phyloP scores from a whole-genome alignment of 2,888 invertebrate species.

The Eristalinus sepulchralis region DNA sequence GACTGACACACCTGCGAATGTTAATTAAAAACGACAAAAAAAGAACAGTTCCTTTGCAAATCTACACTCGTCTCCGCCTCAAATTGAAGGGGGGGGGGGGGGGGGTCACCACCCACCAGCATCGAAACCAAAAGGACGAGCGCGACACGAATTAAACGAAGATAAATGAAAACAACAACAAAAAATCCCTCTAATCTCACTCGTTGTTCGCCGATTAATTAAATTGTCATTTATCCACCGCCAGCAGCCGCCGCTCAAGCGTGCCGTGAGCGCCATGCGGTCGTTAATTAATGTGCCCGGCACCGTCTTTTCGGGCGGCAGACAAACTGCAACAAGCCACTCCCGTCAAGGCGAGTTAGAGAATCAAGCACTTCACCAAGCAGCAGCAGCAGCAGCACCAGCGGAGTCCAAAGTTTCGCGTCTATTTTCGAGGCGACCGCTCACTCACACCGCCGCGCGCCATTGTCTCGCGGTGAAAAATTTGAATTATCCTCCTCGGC shows the following conservation, averaged over 20 bases:
- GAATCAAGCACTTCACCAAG: conserved; percentile 20
- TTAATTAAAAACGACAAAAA: neutral
- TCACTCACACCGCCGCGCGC: conserved; percentile 10
- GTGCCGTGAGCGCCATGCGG: neutral
- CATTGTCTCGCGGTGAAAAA: conserved; percentile 1
- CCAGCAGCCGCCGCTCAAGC: neutral
- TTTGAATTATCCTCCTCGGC: neutral
- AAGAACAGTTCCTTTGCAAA: neutral
- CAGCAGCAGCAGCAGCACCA: no score
- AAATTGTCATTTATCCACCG: conserved; percentile 25
- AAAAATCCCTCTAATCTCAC: conserved; percentile 7
- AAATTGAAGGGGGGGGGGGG: neutral
- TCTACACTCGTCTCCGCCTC: neutral
- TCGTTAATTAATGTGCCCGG: neutral
- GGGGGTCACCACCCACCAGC: neutral
- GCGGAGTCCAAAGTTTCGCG: neutral
- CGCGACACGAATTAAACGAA: neutral
- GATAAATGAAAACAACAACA: neutral
- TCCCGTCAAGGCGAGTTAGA: conserved; percentile 4
- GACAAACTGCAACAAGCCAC: conserved; percentile 35
- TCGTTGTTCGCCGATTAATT: conserved; percentile 39
- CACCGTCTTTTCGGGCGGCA: neutral
- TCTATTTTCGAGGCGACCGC: conserved; percentile 32
- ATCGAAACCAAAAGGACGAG: neutral
- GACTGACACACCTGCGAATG: neutral